A percentile compares a stretch with the other conserved stretches of the same genome.
Conservation (phyloP, 2,797 vertebrate genomes). For the Scolopax bukidnonensis region DNA sequence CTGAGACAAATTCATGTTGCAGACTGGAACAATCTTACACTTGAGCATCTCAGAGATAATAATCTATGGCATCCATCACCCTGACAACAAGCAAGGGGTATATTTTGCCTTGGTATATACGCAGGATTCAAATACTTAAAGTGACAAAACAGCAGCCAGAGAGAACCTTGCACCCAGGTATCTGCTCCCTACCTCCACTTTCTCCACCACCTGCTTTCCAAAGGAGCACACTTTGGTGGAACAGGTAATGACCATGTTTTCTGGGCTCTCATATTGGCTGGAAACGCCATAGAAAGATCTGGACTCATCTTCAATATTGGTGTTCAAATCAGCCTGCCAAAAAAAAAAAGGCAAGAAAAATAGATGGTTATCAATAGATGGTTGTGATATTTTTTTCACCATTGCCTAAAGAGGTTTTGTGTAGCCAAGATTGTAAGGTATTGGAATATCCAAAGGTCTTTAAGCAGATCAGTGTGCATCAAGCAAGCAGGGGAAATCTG, state of each 20-base stretch:
- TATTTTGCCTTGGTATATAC: neutral
- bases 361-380: neutral
- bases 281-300: constrained; percentile 95
- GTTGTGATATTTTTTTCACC: neutral
- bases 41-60: neutral
- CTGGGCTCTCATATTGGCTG: constrained; percentile 94
- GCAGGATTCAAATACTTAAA: neutral
- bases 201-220: constrained; percentile 98
- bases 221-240: constrained; percentile 98
- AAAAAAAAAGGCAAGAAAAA: neutral
- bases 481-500: neutral
- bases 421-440: neutral
- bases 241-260: constrained; percentile 96
- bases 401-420: neutral
- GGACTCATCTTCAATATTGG: constrained; percentile 92
- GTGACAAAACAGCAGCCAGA: neutral
- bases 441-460: neutral
- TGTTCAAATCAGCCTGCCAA: constrained; percentile 90
- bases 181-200: constrained; percentile 88
- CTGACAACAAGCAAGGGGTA: neutral
- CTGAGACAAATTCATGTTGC: neutral
- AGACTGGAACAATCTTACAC: neutral
- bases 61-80: neutral
- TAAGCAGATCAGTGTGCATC: neutral
- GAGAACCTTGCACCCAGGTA: neutral